These are phyloP conservation scores for Potamarius usumacintae DNA, from an alignment of 2,113 vertebrate genomes.

Conservation along the genomic window DNA sequence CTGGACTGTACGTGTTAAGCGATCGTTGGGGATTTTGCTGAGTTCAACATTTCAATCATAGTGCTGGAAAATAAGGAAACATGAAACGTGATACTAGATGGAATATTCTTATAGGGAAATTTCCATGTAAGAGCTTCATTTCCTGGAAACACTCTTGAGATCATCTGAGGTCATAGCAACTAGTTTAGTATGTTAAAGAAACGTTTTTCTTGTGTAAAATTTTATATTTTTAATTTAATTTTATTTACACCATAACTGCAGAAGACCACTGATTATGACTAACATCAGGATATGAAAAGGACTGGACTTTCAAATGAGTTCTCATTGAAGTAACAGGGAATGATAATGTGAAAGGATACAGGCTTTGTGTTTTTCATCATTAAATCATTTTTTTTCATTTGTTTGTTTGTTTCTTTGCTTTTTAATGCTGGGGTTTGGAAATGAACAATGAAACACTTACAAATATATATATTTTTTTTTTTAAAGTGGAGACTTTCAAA, in stretches of 20 bases:
- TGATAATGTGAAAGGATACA: not conserved
- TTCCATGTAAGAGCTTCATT: not conserved
- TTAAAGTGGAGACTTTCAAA: accelerated
- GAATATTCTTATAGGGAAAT: not conserved
- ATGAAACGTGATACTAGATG: not conserved
- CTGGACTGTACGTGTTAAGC: not conserved
- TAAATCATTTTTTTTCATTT: not conserved
- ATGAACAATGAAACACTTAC: not conserved
- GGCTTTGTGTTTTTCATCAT: not conserved
- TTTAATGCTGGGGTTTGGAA: not conserved
- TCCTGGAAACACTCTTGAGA: not conserved
- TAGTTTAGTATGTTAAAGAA: not conserved
- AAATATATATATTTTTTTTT: not conserved
- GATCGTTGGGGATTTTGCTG: not conserved
- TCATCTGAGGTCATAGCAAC: not conserved
- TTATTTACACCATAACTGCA: not conserved
- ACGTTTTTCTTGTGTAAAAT: no score
- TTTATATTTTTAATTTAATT: not conserved
- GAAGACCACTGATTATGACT: not conserved
- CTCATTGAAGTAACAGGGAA: not conserved
- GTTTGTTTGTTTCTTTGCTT: not conserved
- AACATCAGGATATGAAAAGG: not conserved
- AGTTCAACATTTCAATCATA: not conserved
- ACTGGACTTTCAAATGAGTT: not conserved
- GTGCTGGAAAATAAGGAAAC: not conserved